Base-by-base conservation (phyloP, 2,113 vertebrate genomes). In the Oryzias javanicus region DNA sequence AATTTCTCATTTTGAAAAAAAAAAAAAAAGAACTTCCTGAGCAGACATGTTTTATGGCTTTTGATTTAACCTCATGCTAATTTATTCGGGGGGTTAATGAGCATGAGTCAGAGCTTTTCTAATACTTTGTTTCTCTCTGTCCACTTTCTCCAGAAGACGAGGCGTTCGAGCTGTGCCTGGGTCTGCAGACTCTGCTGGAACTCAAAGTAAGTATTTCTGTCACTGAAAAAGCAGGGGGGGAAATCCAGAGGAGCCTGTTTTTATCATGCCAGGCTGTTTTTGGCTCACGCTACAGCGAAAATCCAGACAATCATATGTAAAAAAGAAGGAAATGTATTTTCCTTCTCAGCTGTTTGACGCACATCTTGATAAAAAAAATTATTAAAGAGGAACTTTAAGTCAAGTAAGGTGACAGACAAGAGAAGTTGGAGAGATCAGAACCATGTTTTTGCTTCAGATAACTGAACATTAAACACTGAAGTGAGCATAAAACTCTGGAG, bases 131-230 rank as follows among this genome's bases (percentile, higher is more conserved):
- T 60, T 58, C 35, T 56, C 27, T 67, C 42, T 49, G 62, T 67
- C 52, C 42, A 3, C 84, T 84, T 70, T 42, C 35, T 35, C 35
- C 82, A 98, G 95, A 97, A 68, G 93, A 92, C 14, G 92, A 94
- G 46, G 84, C 72, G 41, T 87, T 90, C 54, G 95, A 98, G 53
- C 88, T 97, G 69, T 92, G 92, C 74, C 90, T 98, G 50, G 96
- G 96, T 56, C 91, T 98, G 41, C 93, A 95, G 74, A 97, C 94
- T 48, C 90, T 97, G 77, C 72, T 94, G 55, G 91, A 94, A 81
- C 93, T 98, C 53, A 93, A 94, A 92, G 95, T 97, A 93, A 94
- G 92, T 13, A n/a, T n/a, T n/a, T n/a, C n/a, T n/a, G n/a, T n/a
- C 25, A 4, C 25, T 27, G 25, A 27, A 27, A 27, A 6, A 27